phyloP scores from a whole-genome alignment of 2,888 invertebrate species.

The Prenolepis imparis region DNA sequence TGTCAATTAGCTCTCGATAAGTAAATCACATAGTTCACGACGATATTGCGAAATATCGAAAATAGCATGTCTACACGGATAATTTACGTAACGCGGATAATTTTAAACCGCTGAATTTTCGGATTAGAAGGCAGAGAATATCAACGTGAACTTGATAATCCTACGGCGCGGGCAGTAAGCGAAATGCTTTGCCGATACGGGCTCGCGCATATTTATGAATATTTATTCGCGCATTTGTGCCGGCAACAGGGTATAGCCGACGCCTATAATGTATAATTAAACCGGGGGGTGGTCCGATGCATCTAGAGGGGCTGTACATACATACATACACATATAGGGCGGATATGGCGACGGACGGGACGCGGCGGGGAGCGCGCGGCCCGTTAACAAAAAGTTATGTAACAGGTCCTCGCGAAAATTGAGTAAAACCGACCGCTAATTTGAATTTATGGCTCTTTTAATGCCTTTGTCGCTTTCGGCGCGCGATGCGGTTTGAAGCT shows the following conservation, averaged over 20 bases:
- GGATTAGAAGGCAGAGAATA: conserved; percentile 41
- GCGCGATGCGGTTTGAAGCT: conserved; percentile 65
- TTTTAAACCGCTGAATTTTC: conserved; percentile 37
- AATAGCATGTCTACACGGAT: conserved; percentile 25
- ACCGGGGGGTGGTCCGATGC: conserved; percentile 71
- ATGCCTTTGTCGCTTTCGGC: conserved; percentile 73
- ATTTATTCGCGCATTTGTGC: conserved; percentile 79
- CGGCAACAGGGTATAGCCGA: conserved; percentile 67
- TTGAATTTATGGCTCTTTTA: conserved; percentile 82
- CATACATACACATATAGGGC: conserved; percentile 39
- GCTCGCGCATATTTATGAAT: conserved; percentile 81
- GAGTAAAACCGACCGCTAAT: conserved; percentile 81
- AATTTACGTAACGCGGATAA: conserved; percentile 4
- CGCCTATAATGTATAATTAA: conserved; percentile 85
- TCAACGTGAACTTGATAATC: conserved; percentile 47
- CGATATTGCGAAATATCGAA: conserved; percentile 19
- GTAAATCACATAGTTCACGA: conserved; percentile 44
- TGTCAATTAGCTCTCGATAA: conserved; percentile 54
- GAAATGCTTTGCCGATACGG: conserved; percentile 61
- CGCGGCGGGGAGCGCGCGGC: conserved; percentile 51
- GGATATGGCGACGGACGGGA: conserved; percentile 68
- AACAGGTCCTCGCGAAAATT: conserved; percentile 83
- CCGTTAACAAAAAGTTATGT: conserved; percentile 85
- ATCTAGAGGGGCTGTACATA: conserved; percentile 39
- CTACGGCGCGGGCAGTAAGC: conserved; percentile 14